phyloP scores from a whole-genome alignment of 2,797 vertebrate species.

The Onychomys leucogaster region DNA sequence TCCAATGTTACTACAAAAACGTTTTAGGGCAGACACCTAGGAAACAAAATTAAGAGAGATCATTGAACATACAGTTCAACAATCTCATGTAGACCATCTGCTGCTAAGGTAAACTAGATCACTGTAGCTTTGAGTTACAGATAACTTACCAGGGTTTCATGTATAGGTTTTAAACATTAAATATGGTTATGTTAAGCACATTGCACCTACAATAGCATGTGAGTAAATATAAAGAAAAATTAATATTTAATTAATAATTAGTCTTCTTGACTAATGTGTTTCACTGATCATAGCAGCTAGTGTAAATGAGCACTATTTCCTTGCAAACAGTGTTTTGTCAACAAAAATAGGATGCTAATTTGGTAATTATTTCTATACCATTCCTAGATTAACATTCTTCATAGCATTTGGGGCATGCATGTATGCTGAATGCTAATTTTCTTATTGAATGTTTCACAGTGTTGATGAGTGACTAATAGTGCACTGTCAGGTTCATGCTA shows the following conservation, averaged over 20 bases:
- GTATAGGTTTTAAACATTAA: neutral
- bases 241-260: neutral
- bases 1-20: neutral
- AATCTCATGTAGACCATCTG: neutral
- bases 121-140: neutral
- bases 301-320: neutral
- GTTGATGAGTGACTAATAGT: neutral
- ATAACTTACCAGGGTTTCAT: neutral
- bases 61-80: neutral
- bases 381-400: neutral
- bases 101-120: neutral
- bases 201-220: neutral
- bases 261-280: neutral
- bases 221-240: neutral
- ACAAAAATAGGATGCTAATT: neutral
- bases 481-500: neutral
- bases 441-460: neutral
- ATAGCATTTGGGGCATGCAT: neutral
- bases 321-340: neutral
- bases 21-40: too few relatives aligned
- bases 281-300: neutral
- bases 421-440: neutral
- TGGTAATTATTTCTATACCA: slow-evolving; percentile 25
- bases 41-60: neutral
- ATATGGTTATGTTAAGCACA: neutral